A percentile compares a stretch with the other conserved stretches of the same genome.
phyloP scores from a whole-genome alignment of 2,797 vertebrate species.

The Prionace glauca region DNA sequence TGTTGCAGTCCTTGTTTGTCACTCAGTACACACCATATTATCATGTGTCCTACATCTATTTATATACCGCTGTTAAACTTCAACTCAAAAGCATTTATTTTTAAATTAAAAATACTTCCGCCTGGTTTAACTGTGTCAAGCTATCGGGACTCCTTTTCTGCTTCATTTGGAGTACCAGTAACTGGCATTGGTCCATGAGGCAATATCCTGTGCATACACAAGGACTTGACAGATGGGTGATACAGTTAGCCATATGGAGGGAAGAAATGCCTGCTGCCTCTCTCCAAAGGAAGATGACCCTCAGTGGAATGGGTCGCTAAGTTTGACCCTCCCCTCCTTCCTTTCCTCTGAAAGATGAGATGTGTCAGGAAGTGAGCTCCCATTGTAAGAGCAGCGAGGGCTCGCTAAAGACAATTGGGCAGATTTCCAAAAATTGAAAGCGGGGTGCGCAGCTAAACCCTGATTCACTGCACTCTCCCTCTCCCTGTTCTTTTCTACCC shows the following conservation, averaged over 20 bases:
- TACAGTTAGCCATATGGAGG: conserved; percentile 16
- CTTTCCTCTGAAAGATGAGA: not conserved
- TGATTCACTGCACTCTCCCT: not conserved
- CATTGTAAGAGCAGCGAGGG: not conserved
- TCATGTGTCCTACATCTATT: not conserved
- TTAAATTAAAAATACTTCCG: not conserved
- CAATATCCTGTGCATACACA: not conserved
- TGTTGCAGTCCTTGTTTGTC: not conserved
- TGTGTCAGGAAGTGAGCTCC: too few species aligned
- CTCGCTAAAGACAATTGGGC: not conserved
- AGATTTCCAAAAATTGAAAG: not conserved
- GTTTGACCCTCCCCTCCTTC: not conserved
- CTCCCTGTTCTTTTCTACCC: not conserved
- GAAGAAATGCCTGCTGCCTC: not conserved
- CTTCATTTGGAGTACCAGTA: not conserved
- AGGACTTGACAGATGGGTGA: conserved; percentile 19
- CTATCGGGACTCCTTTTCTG: not conserved
- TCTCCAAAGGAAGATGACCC: conserved; percentile 1
- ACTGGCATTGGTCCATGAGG: not conserved
- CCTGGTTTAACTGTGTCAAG: not conserved
- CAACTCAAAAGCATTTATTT: not conserved
- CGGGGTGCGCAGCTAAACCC: not conserved
- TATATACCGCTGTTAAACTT: not conserved
- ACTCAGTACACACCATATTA: not conserved
- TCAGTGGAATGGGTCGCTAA: not conserved